Conservation (phyloP, 1,140 invertebrate species). For the Papilio xuthus region DNA sequence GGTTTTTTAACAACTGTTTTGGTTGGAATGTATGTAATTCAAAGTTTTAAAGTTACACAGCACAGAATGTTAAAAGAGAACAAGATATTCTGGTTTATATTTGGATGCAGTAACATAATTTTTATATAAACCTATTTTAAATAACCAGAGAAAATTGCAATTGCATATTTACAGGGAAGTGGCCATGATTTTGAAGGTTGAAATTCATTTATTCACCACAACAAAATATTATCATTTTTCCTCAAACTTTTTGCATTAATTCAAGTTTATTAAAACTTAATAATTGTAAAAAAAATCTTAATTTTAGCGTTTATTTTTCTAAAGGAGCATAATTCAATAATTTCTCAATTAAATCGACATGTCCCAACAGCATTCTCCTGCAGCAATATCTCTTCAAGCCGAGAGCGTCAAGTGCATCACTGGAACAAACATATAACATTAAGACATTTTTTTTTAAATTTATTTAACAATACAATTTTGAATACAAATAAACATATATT, state of each 20-base stretch:
- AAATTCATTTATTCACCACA: background rate
- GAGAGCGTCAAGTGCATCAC: slow-evolving; percentile 98
- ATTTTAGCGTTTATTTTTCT: slow-evolving; percentile 82
- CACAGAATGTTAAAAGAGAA: background rate
- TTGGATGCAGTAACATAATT: background rate
- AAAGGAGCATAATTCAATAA: slow-evolving; percentile 98
- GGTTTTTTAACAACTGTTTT: no score
- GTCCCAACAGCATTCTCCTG: slow-evolving; percentile 97
- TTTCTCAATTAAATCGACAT: slow-evolving; percentile 99
- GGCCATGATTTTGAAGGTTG: background rate
- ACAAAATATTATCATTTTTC: background rate
- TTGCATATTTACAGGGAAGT: background rate
- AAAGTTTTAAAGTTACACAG: background rate
- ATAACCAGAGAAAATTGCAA: background rate
- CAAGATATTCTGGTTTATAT: background rate
- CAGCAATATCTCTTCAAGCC: slow-evolving; percentile 99
- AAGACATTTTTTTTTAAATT: no score
- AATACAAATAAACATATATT: no score
- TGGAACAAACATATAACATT: slow-evolving; percentile 76
- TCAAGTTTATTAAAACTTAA: background rate
- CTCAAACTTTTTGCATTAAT: background rate
- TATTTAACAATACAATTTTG: no score
- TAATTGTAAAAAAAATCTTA: slow-evolving; percentile 22
- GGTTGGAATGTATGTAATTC: background rate
- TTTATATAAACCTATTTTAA: background rate